Percentiles rank a stretch among this genome's conserved stretches.
Conservation (phyloP, 2,888 invertebrate genomes). For the Trilocha varians region DNA sequence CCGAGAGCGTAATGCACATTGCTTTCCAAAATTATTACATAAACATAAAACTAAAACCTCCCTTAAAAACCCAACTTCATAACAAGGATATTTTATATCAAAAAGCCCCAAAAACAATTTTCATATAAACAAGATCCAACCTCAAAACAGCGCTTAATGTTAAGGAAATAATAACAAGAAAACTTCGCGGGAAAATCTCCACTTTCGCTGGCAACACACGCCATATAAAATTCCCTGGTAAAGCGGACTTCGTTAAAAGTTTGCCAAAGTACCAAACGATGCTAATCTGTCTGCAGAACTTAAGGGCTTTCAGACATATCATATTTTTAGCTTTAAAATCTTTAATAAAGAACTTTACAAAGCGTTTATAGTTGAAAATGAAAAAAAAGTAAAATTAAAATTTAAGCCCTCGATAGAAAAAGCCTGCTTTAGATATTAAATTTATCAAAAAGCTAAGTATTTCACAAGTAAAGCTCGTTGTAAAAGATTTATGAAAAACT, state of each 20-base stretch:
- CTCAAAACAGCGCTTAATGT: neutral
- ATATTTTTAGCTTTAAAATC: neutral
- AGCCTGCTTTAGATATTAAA: no score
- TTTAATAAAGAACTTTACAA: no score
- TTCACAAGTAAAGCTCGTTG: no score
- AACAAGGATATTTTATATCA: neutral
- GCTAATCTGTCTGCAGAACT: conserved; percentile 1
- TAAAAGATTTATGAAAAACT: no score
- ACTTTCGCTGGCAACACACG: conserved; percentile 11
- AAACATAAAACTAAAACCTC: no score
- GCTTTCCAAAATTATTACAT: no score
- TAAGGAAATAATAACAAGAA: conserved; percentile 4
- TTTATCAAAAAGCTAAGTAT: no score
- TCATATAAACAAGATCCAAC: no score
- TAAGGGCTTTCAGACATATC: neutral
- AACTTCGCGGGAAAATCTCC: conserved; percentile 7
- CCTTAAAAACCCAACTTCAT: neutral
- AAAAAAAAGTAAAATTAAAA: no score
- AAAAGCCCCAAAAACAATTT: neutral
- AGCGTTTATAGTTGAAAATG: no score
- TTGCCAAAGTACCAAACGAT: conserved; percentile 1
- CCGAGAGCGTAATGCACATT: no score
- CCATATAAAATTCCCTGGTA: conserved; percentile 7
- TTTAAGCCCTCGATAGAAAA: no score
- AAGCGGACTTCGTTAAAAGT: conserved; percentile 16